These are phyloP conservation scores for Gadopsis bispinosus DNA, from an alignment of 2,797 vertebrate genomes.

Conservation along the genomic window DNA sequence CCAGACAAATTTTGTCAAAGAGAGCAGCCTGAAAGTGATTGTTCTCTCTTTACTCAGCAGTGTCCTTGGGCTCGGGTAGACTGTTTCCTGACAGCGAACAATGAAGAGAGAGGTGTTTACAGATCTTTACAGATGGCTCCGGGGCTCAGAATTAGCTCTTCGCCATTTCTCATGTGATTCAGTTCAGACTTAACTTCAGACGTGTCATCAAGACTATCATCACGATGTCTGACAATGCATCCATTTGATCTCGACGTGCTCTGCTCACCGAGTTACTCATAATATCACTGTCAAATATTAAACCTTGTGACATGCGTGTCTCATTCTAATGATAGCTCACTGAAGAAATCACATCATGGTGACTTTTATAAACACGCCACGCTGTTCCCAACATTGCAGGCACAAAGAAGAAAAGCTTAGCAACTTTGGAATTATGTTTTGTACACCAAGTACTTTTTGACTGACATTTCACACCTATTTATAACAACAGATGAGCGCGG, in stretches of 20 bases:
- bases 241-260: slow-evolving; percentile 73
- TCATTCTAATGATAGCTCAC: slow-evolving; percentile 80
- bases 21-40: slow-evolving; percentile 64
- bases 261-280: slow-evolving; percentile 70
- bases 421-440: slow-evolving; percentile 63
- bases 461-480: slow-evolving; percentile 77
- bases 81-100: slow-evolving; percentile 82
- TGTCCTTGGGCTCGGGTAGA: slow-evolving; percentile 78
- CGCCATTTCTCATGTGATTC: slow-evolving; percentile 77
- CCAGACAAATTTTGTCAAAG: slow-evolving; percentile 73
- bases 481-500: slow-evolving; percentile 64
- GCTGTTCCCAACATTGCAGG: slow-evolving; percentile 30
- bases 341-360: slow-evolving; percentile 48
- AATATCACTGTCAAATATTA: slow-evolving; percentile 79
- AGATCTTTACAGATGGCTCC: slow-evolving; percentile 80
- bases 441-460: slow-evolving; percentile 62
- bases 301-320: slow-evolving; percentile 68
- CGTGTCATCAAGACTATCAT: slow-evolving; percentile 77
- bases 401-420: slow-evolving; percentile 52
- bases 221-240: slow-evolving; percentile 71
- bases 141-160: slow-evolving; percentile 79
- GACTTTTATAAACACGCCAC: slow-evolving; percentile 55
- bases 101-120: slow-evolving; percentile 82
- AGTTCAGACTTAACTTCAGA: slow-evolving; percentile 81
- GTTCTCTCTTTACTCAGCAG: slow-evolving; percentile 73